Evolutionary conservation across 2,797 vertebrate genomes (phyloP).

Genomic region (Leptatherina wallacei): DNA sequence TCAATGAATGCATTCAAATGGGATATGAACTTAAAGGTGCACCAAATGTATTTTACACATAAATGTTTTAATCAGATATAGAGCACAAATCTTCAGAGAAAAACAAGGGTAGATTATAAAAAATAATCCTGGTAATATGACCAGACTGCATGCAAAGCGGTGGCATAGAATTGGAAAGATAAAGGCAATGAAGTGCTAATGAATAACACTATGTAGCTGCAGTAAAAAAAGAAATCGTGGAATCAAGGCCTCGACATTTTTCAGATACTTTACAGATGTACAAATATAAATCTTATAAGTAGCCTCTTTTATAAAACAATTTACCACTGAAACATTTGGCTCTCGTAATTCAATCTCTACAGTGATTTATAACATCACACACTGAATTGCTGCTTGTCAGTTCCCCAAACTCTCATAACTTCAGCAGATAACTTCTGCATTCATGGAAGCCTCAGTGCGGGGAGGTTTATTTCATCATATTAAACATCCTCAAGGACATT

Average conservation of each 20-base stretch:
- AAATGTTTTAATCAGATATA: not conserved
- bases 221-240: not conserved
- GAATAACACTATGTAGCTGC: not conserved
- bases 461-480: constrained; percentile 12
- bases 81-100: not conserved
- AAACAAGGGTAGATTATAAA: not conserved
- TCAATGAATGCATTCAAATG: too few relatives aligned
- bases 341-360: not conserved
- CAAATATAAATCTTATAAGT: not conserved
- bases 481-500: constrained; percentile 39
- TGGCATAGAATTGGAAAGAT: not conserved
- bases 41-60: constrained; percentile 20
- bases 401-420: constrained; percentile 17
- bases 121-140: not conserved
- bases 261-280: not conserved
- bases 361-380: not conserved
- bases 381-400: not conserved
- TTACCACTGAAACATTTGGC: not conserved
- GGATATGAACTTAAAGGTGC: constrained; percentile 10
- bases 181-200: not conserved
- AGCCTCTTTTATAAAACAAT: not conserved
- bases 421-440: constrained; percentile 20
- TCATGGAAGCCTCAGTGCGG: not conserved
- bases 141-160: not conserved
- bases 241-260: not conserved